A percentile compares a stretch with the other conserved stretches of the same genome.
Evolutionary conservation across 2,888 invertebrate genomes (phyloP).

Genomic region (Apamea monoglypha): DNA sequence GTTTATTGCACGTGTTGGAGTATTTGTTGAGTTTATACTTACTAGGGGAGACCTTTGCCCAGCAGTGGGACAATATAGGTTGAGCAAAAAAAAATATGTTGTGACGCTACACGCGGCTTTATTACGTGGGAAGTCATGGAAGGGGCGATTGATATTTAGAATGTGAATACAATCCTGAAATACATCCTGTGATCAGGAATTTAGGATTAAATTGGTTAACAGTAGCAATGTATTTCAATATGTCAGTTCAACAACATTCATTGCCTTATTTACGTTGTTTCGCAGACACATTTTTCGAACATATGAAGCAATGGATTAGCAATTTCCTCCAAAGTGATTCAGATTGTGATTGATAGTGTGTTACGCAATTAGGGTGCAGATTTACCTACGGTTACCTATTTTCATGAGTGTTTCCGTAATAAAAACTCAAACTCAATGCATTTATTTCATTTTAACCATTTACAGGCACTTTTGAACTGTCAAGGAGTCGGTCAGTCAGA

Average conservation of each 20-base stretch:
- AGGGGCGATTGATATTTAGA: not conserved
- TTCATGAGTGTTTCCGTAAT: not conserved
- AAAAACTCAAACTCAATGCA: not conserved
- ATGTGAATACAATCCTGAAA: not conserved
- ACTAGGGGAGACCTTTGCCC: too few relatives aligned
- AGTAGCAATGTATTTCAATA: too few relatives aligned
- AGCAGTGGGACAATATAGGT: too few relatives aligned
- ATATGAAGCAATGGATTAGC: too few relatives aligned
- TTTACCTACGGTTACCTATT: too few relatives aligned
- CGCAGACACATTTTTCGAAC: not conserved
- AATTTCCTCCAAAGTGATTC: too few relatives aligned
- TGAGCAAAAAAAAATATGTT: too few relatives aligned
- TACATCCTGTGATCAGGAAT: not conserved
- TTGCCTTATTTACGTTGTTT: too few relatives aligned
- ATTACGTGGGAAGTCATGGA: not conserved
- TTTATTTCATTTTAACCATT: not conserved
- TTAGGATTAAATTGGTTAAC: too few relatives aligned
- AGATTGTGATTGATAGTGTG: too few relatives aligned
- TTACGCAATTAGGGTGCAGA: too few relatives aligned
- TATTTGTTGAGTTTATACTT: constrained; percentile 11
- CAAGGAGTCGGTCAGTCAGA: not conserved
- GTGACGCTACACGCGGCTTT: not conserved
- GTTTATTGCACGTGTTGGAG: constrained; percentile 29
- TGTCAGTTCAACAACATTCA: too few relatives aligned
- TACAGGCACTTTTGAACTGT: not conserved